phyloP scores from a whole-genome alignment of 2,888 invertebrate species.

The Drosophila differens region DNA sequence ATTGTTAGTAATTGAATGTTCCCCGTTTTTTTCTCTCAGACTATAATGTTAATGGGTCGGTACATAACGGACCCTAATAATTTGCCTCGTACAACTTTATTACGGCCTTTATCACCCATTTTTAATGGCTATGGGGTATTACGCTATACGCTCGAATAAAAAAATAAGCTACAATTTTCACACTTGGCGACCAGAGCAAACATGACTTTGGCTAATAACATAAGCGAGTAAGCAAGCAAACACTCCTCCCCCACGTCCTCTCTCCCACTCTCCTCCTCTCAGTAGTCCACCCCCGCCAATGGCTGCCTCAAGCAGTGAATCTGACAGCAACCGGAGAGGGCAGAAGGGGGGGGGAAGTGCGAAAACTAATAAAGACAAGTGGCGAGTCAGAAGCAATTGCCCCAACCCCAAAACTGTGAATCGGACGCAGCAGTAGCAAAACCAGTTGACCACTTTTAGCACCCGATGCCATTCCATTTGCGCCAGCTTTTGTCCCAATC shows the following conservation, averaged over 20 bases:
- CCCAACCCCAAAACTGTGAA: constrained; percentile 26
- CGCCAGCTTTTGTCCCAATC: constrained; percentile 36
- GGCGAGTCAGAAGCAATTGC: constrained; percentile 73
- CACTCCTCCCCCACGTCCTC: constrained; percentile 8
- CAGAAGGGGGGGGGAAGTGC: constrained; percentile 32
- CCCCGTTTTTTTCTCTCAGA: background rate
- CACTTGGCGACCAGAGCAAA: constrained; percentile 61
- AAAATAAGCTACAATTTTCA: constrained; percentile 62
- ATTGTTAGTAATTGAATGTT: background rate
- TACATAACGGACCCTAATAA: background rate
- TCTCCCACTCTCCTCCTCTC: background rate
- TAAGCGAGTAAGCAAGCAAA: constrained; percentile 73
- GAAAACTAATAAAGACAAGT: constrained; percentile 81
- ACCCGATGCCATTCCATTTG: constrained; percentile 14
- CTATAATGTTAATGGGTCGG: background rate
- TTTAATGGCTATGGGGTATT: background rate
- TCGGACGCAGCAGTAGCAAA: background rate
- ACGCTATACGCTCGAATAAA: background rate
- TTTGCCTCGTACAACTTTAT: background rate
- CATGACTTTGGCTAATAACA: constrained; percentile 77
- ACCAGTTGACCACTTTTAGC: constrained; percentile 7
- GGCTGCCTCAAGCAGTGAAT: constrained; percentile 41
- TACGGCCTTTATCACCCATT: background rate
- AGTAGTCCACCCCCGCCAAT: background rate
- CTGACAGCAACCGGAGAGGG: constrained; percentile 40